These are phyloP conservation scores for Pollenia labialis DNA, from an alignment of 2,888 invertebrate species.

Conservation along the genomic window DNA sequence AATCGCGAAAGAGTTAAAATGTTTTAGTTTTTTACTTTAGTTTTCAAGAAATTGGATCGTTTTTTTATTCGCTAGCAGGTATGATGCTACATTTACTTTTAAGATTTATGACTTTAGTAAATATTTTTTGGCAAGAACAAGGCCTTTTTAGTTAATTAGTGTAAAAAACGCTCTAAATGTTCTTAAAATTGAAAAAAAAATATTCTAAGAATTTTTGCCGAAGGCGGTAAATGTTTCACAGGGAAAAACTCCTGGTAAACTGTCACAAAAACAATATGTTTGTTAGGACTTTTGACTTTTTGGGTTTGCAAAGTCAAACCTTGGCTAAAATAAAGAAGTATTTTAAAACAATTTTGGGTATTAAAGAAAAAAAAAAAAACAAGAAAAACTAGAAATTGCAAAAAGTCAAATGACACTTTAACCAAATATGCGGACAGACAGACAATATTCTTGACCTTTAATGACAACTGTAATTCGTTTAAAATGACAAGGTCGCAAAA, in stretches of 20 bases:
- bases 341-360: background rate
- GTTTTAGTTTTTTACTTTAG: constrained; percentile 60
- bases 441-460: background rate
- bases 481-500: background rate
- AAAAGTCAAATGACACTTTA: background rate
- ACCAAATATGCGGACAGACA: constrained; percentile 4
- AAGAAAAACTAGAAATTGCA: background rate
- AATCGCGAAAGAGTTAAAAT: constrained; percentile 63
- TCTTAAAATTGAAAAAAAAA: constrained; percentile 10
- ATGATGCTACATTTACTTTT: background rate
- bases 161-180: constrained; percentile 54
- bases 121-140: background rate
- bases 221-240: background rate
- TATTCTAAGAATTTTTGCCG: constrained; percentile 15
- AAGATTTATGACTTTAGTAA: constrained; percentile 24
- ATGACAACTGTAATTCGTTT: background rate
- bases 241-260: background rate
- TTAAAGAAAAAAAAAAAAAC: background rate
- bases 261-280: background rate
- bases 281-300: constrained; percentile 49
- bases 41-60: constrained; percentile 50
- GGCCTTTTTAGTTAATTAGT: constrained; percentile 41
- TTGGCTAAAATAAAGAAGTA: constrained; percentile 8
- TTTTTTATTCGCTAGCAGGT: background rate
- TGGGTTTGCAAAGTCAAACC: constrained; percentile 42